Evolutionary conservation across 2,888 invertebrate genomes (phyloP), one percentile per base, ranked within the genome.

Genomic region (Hymenopus coronatus): DNA sequence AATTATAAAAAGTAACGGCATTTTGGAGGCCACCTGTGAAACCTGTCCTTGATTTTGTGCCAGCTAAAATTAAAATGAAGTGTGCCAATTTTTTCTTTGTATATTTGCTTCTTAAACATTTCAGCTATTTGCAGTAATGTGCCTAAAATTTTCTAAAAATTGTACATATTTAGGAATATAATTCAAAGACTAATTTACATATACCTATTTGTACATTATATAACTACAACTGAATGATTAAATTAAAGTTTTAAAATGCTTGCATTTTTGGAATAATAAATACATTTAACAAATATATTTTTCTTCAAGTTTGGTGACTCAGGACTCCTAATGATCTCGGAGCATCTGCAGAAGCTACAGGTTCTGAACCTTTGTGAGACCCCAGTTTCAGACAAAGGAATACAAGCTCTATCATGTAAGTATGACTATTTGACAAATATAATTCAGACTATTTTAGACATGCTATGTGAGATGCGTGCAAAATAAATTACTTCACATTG

Each of bases 331-430:
- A 94, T 97, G 92, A 96, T 97, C 90, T 96, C 96, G 20, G 97
- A 97, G 92, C 97, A 97, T 92, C 94, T 97, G 89, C 96, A 96
- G 89, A 95, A 96, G 90, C 94, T 97, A 89, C 97, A 97, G 92
- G 97, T 97, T 46, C 94, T 97, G 86, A 97, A 97, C 92, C 94
- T 97, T 84, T 97, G 97, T 93, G 97, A 97, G 93, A 97, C 97
- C 9, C 97, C 96, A 0, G 96, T 97, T 83, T 96, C 97, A 1
- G 97, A 97, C 92, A 96, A 96, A 92, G 97, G 97, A 90, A 96
- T 97, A 85, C 95, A 95, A 90, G 96, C 96, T 88, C 93, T 97
- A 88, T 94, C 96, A 92, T 95, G 97, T 97, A 94, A 94, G 94
- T 93, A 88, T 87, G 81, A 15, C 30, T 70, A 6, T 70, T 15